phyloP scores from a whole-genome alignment of 2,113 vertebrate species.

The Mormyrus lacerda region DNA sequence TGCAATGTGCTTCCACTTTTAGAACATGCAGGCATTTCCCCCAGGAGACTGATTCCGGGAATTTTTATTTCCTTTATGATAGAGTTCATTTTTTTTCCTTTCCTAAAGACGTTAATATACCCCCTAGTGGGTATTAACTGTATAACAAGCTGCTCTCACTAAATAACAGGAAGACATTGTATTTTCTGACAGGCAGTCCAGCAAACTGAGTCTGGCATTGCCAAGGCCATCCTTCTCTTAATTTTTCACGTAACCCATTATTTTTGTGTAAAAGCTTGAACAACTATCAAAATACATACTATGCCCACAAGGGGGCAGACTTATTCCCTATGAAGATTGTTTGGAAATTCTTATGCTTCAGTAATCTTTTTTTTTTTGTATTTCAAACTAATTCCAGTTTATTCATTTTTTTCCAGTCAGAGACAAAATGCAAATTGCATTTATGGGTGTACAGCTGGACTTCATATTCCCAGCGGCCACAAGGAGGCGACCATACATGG shows the following conservation, averaged over 20 bases:
- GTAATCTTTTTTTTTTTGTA: background rate
- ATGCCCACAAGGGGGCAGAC: constrained; percentile 11
- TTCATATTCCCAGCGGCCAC: background rate
- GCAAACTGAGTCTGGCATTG: background rate
- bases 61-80: background rate
- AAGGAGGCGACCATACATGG: background rate
- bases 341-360: background rate
- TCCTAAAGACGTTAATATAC: background rate
- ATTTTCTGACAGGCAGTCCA: background rate
- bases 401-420: background rate
- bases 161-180: background rate
- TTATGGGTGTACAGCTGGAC: background rate
- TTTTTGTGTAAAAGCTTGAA: background rate
- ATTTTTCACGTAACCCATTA: background rate
- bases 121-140: background rate
- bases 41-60: background rate
- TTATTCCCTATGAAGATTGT: background rate
- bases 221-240: background rate
- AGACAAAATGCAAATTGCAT: background rate
- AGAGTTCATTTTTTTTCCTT: background rate
- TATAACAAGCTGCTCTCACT: background rate
- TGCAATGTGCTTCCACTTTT: background rate
- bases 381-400: background rate
- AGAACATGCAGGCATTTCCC: background rate
- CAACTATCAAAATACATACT: background rate